Base-by-base conservation (phyloP, 2,113 vertebrate genomes). In the Tachuris rubrigastra region DNA sequence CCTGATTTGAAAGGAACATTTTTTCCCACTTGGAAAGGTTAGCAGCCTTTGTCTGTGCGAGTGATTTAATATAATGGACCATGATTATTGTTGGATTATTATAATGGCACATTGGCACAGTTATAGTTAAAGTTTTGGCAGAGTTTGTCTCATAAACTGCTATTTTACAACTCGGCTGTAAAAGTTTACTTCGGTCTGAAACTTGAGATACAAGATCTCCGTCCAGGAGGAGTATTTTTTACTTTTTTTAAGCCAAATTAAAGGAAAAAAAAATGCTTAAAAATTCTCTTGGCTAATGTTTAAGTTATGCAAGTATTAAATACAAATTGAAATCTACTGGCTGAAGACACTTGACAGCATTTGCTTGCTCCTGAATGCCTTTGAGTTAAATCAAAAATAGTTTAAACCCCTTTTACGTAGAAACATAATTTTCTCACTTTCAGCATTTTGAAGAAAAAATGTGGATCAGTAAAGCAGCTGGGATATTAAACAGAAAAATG, bases 111-210 rank as follows among this genome's bases (percentile, higher is more conserved):
- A 97, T 91, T 95, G 96, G 97, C 97, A 98, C 90, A 74, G 95
- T 96, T 96, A 97, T 96, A 97, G 97, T 98, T 98, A 97, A 98
- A 95, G 87, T 82, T 95, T 96, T 97, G 97, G 96, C 97, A 96
- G 80, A 95, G 93, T 98, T 97, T 97, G 85, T 92, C 95, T 87
- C 96, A 96, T 97, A 98, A 97, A 97, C 96, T 97, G 96, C 87
- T 97, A 94, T 97, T 98, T 98, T 98, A 98, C 94, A 97, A 95
- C 94, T 97, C 20, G 12, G 85, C 96, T 95, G 93, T 98, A 97
- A 98, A 98, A 98, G 95, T 97, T 98, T 96, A 97, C 97, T 98
- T 97, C 95, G 3, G 75, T 93, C 94, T 98, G 97, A 97, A 97
- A 98, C 94, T 84, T 96, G 97, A 98, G 97, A 97, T 97, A 97